phyloP scores from a whole-genome alignment of 2,888 invertebrate genomes.

The Cephus sareptanus region DNA sequence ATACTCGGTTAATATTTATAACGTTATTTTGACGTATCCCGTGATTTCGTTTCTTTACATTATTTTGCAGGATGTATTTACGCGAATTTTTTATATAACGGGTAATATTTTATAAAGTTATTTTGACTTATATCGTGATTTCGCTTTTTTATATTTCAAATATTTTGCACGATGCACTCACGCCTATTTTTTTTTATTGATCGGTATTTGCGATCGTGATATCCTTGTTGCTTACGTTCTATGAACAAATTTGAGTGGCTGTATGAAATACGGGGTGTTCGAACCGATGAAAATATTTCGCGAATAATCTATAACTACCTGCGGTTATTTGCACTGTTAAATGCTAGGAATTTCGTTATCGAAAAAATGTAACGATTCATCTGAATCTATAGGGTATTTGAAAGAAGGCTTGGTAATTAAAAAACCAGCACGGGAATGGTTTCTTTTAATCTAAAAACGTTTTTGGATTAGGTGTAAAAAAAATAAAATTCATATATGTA shows the following conservation, averaged over 20 bases:
- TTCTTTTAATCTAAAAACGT: neutral
- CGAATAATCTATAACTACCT: neutral
- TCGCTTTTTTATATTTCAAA: neutral
- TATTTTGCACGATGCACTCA: neutral
- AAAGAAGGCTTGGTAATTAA: neutral
- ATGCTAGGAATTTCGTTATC: neutral
- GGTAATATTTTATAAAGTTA: neutral
- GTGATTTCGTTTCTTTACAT: no score
- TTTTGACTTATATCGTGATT: neutral
- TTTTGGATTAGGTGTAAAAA: neutral
- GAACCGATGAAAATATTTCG: neutral
- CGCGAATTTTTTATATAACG: neutral
- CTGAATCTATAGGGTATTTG: neutral
- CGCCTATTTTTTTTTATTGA: neutral
- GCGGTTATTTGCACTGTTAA: neutral
- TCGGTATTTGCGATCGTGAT: neutral
- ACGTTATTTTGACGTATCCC: no score
- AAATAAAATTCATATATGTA: neutral
- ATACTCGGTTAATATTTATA: neutral
- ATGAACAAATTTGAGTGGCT: neutral
- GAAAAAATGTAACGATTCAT: neutral
- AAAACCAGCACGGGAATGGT: neutral
- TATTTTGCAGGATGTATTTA: neutral
- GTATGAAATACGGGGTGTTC: neutral
- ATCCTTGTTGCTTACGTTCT: neutral